A percentile compares a stretch with the other conserved stretches of the same genome.
Evolutionary conservation across 2,888 invertebrate genomes (phyloP).

Genomic region (Orthosia gothica): DNA sequence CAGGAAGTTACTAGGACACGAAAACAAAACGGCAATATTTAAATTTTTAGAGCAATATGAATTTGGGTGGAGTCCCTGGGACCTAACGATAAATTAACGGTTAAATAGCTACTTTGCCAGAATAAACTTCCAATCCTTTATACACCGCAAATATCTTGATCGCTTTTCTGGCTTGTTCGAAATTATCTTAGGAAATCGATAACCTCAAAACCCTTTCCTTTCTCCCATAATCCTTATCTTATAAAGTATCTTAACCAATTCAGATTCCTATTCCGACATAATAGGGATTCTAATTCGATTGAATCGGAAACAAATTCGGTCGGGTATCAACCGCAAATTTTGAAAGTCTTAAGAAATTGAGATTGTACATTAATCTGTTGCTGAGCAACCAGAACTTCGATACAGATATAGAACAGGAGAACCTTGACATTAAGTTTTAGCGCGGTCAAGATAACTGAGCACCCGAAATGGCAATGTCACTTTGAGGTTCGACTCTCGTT

Average conservation of each 20-base stretch:
- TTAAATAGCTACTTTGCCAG: too few species aligned
- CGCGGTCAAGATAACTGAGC: too few species aligned
- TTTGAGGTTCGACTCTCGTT: neutral
- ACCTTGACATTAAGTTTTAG: too few species aligned
- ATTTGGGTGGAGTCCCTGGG: too few species aligned
- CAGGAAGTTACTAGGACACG: too few species aligned
- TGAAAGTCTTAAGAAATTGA: slow-evolving; percentile 50
- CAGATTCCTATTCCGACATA: slow-evolving; percentile 30
- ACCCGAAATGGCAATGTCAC: too few species aligned
- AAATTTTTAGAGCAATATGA: too few species aligned
- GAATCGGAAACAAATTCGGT: slow-evolving; percentile 53
- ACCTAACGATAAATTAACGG: too few species aligned
- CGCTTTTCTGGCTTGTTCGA: neutral
- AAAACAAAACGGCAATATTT: too few species aligned
- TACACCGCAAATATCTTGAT: neutral
- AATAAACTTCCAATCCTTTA: too few species aligned
- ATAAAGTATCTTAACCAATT: slow-evolving; percentile 25
- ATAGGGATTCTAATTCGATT: slow-evolving; percentile 42
- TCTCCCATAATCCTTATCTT: slow-evolving; percentile 18
- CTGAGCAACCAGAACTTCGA: neutral
- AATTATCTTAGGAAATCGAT: slow-evolving; percentile 25
- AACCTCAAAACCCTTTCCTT: neutral
- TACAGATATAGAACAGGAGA: too few species aligned
- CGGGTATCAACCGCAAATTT: slow-evolving; percentile 37
- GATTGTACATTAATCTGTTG: slow-evolving; percentile 44